Percentiles rank a stretch among this genome's conserved stretches.
These are phyloP conservation scores for Gortyna flavago DNA, from an alignment of 2,888 invertebrate genomes.

Conservation along the genomic window DNA sequence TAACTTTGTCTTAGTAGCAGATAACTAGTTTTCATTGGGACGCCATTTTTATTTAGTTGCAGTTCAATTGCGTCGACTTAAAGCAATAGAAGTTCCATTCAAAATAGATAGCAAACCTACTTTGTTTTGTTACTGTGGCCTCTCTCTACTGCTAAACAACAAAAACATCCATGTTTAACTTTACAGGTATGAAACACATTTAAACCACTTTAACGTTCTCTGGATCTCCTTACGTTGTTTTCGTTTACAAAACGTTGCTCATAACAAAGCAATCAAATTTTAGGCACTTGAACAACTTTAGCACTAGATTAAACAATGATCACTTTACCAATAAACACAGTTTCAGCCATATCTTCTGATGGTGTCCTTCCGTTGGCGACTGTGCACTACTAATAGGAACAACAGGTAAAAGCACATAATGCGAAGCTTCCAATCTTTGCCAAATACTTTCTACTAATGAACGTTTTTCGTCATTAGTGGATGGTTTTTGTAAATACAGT, in stretches of 20 bases:
- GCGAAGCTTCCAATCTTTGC: constrained; percentile 78
- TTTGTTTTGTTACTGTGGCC: not conserved
- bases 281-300: constrained; percentile 37
- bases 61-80: constrained; percentile 2
- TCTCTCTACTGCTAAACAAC: not conserved
- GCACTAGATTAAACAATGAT: constrained; percentile 47
- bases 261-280: constrained; percentile 29
- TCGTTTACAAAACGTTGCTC: constrained; percentile 7
- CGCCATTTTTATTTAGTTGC: constrained; percentile 4
- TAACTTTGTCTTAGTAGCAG: constrained; percentile 7
- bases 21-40: constrained; percentile 15
- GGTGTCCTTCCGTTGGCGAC: constrained; percentile 77
- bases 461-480: constrained; percentile 74
- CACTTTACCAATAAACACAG: constrained; percentile 83
- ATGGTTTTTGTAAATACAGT: constrained; percentile 71
- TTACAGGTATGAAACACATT: constrained; percentile 16
- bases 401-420: constrained; percentile 79
- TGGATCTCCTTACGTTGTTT: constrained; percentile 34
- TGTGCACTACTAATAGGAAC: constrained; percentile 79
- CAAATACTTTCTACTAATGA: constrained; percentile 84
- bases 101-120: constrained; percentile 3
- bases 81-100: not conserved
- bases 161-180: constrained; percentile 16
- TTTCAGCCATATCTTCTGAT: constrained; percentile 83
- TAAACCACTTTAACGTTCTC: constrained; percentile 24